Conservation (phyloP, 2,113 vertebrate genomes). For the Glaucidium brasilianum region DNA sequence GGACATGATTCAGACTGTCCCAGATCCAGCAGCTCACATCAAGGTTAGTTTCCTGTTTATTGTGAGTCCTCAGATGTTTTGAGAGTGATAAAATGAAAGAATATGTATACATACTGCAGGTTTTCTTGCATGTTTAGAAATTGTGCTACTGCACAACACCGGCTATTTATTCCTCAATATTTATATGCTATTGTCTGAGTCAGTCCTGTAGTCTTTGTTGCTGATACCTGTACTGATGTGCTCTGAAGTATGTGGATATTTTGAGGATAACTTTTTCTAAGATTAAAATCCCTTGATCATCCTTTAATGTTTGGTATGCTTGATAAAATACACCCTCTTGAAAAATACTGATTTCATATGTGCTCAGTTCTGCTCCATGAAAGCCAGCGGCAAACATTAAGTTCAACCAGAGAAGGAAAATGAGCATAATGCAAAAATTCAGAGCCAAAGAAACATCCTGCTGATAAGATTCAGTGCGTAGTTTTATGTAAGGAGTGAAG, state of each 20-base stretch:
- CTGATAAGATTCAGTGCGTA: background rate
- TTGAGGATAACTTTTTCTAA: background rate
- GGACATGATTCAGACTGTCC: constrained; percentile 87
- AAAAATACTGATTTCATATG: background rate
- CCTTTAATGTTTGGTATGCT: background rate
- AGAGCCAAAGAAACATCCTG: background rate
- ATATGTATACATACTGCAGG: background rate
- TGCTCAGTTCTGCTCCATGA: background rate
- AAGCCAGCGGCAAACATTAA: background rate
- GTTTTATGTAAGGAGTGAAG: background rate
- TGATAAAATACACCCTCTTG: background rate
- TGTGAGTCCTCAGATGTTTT: constrained; percentile 17
- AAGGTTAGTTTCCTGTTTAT: constrained; percentile 73
- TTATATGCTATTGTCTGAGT: background rate
- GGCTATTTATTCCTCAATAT: background rate
- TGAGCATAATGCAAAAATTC: background rate
- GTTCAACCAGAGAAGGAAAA: background rate
- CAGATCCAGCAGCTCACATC: constrained; percentile 79
- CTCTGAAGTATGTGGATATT: background rate
- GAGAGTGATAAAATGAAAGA: constrained; percentile 2
- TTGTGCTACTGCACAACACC: background rate
- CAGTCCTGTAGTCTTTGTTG: background rate
- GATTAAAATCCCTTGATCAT: background rate
- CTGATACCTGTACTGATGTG: background rate
- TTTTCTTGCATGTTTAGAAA: background rate